Percentiles rank a stretch among this genome's conserved stretches.
Conservation (phyloP, 2,888 invertebrate genomes). For the Hyposoter didymator region DNA sequence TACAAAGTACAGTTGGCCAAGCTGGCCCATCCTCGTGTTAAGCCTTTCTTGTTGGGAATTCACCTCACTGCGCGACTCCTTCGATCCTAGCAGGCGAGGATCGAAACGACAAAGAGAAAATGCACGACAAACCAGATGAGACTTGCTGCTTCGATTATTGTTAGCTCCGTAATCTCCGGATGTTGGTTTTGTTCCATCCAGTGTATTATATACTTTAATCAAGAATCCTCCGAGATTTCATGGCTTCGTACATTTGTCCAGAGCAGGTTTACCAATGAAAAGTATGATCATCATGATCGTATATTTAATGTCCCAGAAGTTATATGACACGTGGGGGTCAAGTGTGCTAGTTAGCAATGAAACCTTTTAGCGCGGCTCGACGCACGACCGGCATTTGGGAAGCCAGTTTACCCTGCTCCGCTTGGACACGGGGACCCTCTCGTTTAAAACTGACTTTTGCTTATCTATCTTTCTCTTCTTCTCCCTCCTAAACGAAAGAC, state of each 20-base stretch:
- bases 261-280: neutral
- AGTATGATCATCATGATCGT: neutral
- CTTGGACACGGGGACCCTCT: slow-evolving; percentile 65
- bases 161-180: slow-evolving; percentile 46
- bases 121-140: slow-evolving; percentile 10
- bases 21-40: slow-evolving; percentile 54
- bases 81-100: slow-evolving; percentile 3
- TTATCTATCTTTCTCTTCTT: slow-evolving; percentile 29
- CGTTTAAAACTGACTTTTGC: slow-evolving; percentile 54
- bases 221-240: slow-evolving; percentile 13
- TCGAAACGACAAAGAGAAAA: slow-evolving; percentile 12
- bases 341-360: slow-evolving; percentile 47
- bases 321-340: slow-evolving; percentile 33
- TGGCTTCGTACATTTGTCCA: neutral
- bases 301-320: slow-evolving; percentile 60
- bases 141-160: slow-evolving; percentile 49
- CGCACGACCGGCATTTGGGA: slow-evolving; percentile 54
- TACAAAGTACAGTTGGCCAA: slow-evolving; percentile 40
- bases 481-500: slow-evolving; percentile 3
- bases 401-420: slow-evolving; percentile 62
- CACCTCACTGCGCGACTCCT: slow-evolving; percentile 52
- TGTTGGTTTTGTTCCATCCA: slow-evolving; percentile 1
- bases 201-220: neutral
- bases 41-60: slow-evolving; percentile 62
- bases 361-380: slow-evolving; percentile 65